These are phyloP conservation scores for Phalloptychus januarius DNA, from an alignment of 2,797 vertebrate species.

Conservation along the genomic window DNA sequence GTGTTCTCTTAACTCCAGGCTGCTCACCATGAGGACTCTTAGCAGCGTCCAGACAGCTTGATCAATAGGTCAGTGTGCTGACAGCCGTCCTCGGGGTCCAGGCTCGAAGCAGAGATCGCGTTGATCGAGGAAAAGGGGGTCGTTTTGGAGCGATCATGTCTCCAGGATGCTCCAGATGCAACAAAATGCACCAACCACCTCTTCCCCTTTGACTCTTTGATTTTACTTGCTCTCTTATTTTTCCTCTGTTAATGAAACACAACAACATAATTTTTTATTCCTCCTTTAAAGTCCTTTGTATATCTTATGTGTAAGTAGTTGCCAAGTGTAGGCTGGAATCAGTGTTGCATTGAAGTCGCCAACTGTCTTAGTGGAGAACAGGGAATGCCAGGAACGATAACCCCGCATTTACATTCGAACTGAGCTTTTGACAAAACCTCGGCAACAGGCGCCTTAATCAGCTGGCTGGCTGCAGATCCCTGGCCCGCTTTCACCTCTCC, in stretches of 20 bases:
- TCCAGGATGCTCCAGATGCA: constrained; percentile 52
- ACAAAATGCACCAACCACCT: constrained; percentile 35
- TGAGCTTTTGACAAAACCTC: constrained; percentile 95
- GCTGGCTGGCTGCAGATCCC: constrained; percentile 76
- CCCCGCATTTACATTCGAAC: constrained; percentile 97
- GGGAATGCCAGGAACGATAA: constrained; percentile 93
- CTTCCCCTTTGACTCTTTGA: neutral
- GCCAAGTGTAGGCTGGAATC: constrained; percentile 67
- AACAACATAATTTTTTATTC: constrained; percentile 1
- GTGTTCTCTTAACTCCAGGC: constrained; percentile 72
- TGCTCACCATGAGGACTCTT: constrained; percentile 67
- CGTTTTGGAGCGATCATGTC: constrained; percentile 68
- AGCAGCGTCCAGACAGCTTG: constrained; percentile 71
- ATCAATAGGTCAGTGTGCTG: constrained; percentile 80
- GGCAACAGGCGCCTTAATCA: constrained; percentile 96
- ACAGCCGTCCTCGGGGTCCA: constrained; percentile 69
- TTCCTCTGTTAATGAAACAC: neutral
- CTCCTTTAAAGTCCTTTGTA: constrained; percentile 24
- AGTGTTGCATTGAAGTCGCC: neutral
- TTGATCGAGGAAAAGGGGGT: constrained; percentile 53
- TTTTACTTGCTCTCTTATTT: constrained; percentile 3
- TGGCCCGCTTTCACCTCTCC: constrained; percentile 69
- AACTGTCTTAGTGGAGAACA: constrained; percentile 86
- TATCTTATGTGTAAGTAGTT: constrained; percentile 67
- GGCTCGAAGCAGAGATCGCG: constrained; percentile 44